Evolutionary conservation across 2,113 vertebrate genomes (phyloP), one percentile per base, ranked within the genome.

Genomic region (Piaya cayana): DNA sequence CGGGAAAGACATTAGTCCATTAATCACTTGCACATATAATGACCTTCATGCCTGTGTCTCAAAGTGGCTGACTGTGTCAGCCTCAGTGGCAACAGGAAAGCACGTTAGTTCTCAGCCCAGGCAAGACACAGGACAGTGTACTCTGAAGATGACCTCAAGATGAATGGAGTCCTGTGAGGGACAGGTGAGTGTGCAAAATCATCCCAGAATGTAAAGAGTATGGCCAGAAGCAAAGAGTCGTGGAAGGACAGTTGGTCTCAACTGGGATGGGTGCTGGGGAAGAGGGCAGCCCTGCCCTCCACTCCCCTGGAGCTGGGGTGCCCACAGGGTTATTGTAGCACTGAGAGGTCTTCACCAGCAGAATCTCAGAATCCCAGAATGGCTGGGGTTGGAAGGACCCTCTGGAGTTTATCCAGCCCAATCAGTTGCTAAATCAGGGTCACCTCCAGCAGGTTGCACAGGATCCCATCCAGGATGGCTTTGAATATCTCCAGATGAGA

Each of bases 281-380:
- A 56, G 22, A 71, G 27, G 12, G 6, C 52, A 64, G 39, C 8
- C 9, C 82, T 3, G 0, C 37, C 45, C 26, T 25, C 65, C 13
- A 53, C 3, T 3, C 68, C 34, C 4, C 4, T n/a, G 0, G 74
- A 34, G 12, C 43, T 25, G 6, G 19, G 42, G 55, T 52, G 25
- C 47, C 53, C 1, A 2, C 1, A 1, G 63, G 65, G 30, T 19
- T 36, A 43, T 15, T 25, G 23, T 70, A 77, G 75, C 20, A 15
- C 78, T 45, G 68, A 85, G 63, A 82, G n/a, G 45, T 82, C 65
- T 94, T 96, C 92, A 67, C 55, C 92, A 45, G 8, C 42, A 76
- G 47, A 23, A 49, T 49, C 47, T 7, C 21, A 49, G 47, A 49
- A 49, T 49, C 47, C 22, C 47, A 49, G 22, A 49, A 49, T 49